These are phyloP conservation scores for Taenaris catops DNA, from an alignment of 2,888 invertebrate genomes.

Conservation along the genomic window DNA sequence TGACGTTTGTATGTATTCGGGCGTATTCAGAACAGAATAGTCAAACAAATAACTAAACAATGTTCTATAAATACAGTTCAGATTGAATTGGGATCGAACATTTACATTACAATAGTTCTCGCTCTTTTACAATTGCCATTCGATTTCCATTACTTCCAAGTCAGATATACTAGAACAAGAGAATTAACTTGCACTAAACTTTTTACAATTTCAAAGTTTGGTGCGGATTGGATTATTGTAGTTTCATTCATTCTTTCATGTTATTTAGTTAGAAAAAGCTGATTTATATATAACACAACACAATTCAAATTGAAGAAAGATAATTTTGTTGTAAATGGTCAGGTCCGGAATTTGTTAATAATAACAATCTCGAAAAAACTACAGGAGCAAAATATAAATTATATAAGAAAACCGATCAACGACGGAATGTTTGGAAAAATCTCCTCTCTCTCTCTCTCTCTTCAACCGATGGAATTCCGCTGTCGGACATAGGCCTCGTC, in stretches of 20 bases:
- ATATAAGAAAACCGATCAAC: too few relatives aligned
- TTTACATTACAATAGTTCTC: conserved; percentile 32
- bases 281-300: background rate
- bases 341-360: too few relatives aligned
- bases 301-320: too few relatives aligned
- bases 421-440: too few relatives aligned
- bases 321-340: too few relatives aligned
- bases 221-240: background rate
- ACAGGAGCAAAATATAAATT: too few relatives aligned
- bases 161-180: conserved; percentile 7
- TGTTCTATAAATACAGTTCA: conserved; percentile 19
- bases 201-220: conserved; percentile 8
- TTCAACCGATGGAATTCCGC: too few relatives aligned
- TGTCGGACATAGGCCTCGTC: too few relatives aligned
- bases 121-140: conserved; percentile 31
- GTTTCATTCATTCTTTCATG: background rate
- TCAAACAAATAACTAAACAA: conserved; percentile 10
- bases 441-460: too few relatives aligned
- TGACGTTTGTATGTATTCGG: conserved; percentile 6
- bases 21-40: conserved; percentile 12
- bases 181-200: conserved; percentile 12
- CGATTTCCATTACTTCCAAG: conserved; percentile 13
- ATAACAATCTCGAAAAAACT: too few relatives aligned
- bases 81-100: conserved; percentile 33
- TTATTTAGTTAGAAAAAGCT: conserved; percentile 2